These are phyloP conservation scores for Bufotes viridis DNA, from an alignment of 2,797 vertebrate genomes.

Conservation along the genomic window DNA sequence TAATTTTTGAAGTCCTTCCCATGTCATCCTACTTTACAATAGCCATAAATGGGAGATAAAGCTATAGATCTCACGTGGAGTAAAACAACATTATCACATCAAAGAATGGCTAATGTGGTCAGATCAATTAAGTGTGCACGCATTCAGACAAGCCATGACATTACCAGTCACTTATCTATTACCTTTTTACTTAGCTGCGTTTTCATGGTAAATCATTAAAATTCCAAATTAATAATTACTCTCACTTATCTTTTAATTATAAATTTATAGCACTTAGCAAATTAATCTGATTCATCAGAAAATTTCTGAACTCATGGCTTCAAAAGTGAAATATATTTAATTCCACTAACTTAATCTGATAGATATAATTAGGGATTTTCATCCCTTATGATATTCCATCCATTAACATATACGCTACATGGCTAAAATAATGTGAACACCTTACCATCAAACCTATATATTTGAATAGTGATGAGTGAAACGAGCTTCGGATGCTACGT, in stretches of 20 bases:
- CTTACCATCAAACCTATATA: too few species aligned
- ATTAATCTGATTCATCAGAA: neutral
- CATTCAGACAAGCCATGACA: conserved; percentile 11
- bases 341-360: neutral
- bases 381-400: neutral
- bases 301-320: neutral
- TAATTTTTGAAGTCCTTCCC: conserved; percentile 11
- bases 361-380: neutral
- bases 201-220: conserved; percentile 42
- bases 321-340: neutral
- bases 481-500: too few species aligned
- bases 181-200: conserved; percentile 23
- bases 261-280: conserved; percentile 18
- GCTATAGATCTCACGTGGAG: neutral
- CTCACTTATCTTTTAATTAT: conserved; percentile 14
- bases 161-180: conserved; percentile 36
- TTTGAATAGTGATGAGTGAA: too few species aligned
- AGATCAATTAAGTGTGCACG: conserved; percentile 44
- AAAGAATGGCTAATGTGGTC: conserved; percentile 41
- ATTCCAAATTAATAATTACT: conserved; percentile 41
- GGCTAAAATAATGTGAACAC: too few species aligned
- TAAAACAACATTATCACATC: conserved; percentile 25
- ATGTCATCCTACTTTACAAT: conserved; percentile 23
- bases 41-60: conserved; percentile 50
- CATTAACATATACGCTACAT: neutral